Evolutionary conservation across 2,797 vertebrate species (phyloP), one percentile per base, ranked within the genome.

Genomic region (Acanthis flammea): DNA sequence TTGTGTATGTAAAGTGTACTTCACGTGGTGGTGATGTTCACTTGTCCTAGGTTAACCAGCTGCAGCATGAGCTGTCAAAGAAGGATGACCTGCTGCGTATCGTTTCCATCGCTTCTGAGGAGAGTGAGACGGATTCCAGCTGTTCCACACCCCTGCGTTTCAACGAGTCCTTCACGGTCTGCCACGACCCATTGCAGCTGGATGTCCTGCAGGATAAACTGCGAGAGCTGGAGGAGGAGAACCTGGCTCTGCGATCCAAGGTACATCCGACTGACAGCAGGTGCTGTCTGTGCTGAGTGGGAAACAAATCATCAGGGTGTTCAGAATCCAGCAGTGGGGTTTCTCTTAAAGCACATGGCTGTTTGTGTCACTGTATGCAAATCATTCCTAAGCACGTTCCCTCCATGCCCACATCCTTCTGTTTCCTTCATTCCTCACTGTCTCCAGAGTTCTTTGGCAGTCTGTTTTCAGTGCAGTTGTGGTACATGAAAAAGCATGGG

Each of bases 61-160:
- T 99, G 66, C 99, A 99, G 95, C 99, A 99, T 71, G 99, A 99
- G 72, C 97, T 99, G 60, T 97, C 98, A 3, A 99, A 99, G 98
- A 99, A 99, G 97, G 99, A 99, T 10, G 99, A 99, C 90, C 92
- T 99, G 81, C 98, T 99, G 88, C 98, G 99, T 7, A 98, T 99
- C 55, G 99, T 99, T 83, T 99, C 99, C 24, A 99, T 98, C 17
- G 98, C 98, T 50, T 99, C 99, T 0, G 99, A 99, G 97, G 99
- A 99, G 96, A 99, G 99, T 3, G 99, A 99, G 96, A 99, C 98
- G 0, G 99, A 99, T 92, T 99, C 99, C 80, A 99, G 98, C 93
- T 98, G 98, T 76, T 99, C 99, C 61, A 99, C 99, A 1, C 99
- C 99, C 0, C 98, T 98, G 50, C 97, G 97, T 33, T 98, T 98